A percentile compares a stretch with the other conserved stretches of the same genome.
These are phyloP conservation scores for Drosophila quadrilineata DNA, from an alignment of 1,140 invertebrate species.

Conservation along the genomic window DNA sequence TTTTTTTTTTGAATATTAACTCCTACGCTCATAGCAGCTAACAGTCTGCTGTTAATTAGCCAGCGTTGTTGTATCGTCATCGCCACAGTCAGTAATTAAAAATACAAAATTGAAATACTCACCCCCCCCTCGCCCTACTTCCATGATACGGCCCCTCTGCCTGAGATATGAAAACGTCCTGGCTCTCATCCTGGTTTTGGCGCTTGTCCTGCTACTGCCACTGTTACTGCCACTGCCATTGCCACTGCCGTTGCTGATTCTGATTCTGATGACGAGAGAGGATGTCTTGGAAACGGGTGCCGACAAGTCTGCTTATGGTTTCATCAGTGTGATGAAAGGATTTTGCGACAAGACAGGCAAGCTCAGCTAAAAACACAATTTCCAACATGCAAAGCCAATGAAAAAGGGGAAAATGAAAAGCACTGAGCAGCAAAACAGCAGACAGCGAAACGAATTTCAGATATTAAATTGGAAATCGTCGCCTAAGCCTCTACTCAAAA, in stretches of 20 bases:
- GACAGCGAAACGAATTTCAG: too few relatives aligned
- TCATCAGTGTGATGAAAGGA: slow-evolving; percentile 19
- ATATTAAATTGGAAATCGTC: too few relatives aligned
- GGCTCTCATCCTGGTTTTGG: too few relatives aligned
- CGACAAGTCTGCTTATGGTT: slow-evolving; percentile 5
- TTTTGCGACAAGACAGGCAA: slow-evolving; percentile 6
- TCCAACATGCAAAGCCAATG: slow-evolving; percentile 8
- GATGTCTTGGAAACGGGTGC: too few relatives aligned
- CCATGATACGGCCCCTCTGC: background rate
- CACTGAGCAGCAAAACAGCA: too few relatives aligned
- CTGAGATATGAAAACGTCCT: background rate
- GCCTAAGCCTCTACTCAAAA: too few relatives aligned
- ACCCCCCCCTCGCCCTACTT: background rate
- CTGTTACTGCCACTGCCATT: too few relatives aligned
- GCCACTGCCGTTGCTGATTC: too few relatives aligned
- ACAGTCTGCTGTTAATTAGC: slow-evolving; percentile 31
- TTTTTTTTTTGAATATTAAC: too few relatives aligned
- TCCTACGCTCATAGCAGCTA: background rate
- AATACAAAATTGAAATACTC: slow-evolving; percentile 35
- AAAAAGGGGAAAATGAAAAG: slow-evolving; percentile 5
- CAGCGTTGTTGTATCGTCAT: slow-evolving; percentile 29
- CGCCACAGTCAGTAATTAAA: slow-evolving; percentile 41
- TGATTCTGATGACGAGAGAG: too few relatives aligned
- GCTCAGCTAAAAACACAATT: slow-evolving; percentile 3
- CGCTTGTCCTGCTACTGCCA: too few relatives aligned